These are phyloP conservation scores for Mystacides longicornis DNA, from an alignment of 2,888 invertebrate genomes.

Conservation along the genomic window DNA sequence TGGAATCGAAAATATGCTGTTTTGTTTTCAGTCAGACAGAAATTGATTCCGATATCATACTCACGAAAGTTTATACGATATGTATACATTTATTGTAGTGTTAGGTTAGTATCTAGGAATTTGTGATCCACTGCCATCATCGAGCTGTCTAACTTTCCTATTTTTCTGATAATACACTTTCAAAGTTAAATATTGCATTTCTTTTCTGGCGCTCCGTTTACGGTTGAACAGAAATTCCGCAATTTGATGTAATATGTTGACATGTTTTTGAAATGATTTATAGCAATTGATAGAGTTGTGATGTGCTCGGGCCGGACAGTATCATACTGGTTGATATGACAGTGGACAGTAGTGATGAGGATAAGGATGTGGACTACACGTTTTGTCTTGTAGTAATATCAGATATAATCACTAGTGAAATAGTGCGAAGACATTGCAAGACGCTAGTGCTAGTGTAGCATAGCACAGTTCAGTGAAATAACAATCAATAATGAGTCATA, in stretches of 20 bases:
- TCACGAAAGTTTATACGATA: constrained; percentile 31
- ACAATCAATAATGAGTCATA: constrained; percentile 84
- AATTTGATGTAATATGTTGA: not conserved
- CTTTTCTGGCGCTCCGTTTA: not conserved
- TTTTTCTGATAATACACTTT: no score
- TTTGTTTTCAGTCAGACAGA: not conserved
- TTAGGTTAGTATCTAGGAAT: constrained; percentile 6
- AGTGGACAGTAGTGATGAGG: not conserved
- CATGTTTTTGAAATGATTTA: no score
- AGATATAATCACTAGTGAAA: not conserved
- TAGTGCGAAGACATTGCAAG: not conserved
- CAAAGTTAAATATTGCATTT: no score
- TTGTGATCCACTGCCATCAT: no score
- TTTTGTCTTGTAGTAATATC: not conserved
- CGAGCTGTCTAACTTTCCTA: no score
- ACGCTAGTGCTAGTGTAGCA: not conserved
- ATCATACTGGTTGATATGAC: not conserved
- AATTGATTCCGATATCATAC: not conserved
- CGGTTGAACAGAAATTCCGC: not conserved
- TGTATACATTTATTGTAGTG: constrained; percentile 7
- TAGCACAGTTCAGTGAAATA: no score
- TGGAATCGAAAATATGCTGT: not conserved
- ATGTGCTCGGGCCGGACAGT: no score
- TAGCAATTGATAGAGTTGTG: no score
- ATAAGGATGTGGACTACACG: not conserved